These are phyloP conservation scores for Octodonta nipae DNA, from an alignment of 2,888 invertebrate genomes.

Conservation along the genomic window DNA sequence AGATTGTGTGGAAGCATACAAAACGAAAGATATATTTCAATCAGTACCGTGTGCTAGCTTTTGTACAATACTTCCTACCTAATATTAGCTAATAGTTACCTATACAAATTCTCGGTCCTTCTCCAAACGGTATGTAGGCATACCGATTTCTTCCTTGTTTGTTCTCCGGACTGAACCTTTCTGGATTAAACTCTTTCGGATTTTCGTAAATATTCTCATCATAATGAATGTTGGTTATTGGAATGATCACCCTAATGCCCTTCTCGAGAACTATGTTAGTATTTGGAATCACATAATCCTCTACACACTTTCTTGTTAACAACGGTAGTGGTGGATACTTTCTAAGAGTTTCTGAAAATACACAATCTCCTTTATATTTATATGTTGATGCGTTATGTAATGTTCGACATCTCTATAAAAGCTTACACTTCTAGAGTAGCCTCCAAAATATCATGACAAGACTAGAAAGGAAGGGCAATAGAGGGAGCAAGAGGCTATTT, in stretches of 20 bases:
- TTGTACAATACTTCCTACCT: too few species aligned
- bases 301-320: slow-evolving; percentile 13
- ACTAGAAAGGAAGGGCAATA: too few species aligned
- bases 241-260: slow-evolving; percentile 25
- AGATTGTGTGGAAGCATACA: too few species aligned
- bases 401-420: too few species aligned
- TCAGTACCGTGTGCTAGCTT: too few species aligned
- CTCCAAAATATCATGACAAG: too few species aligned
- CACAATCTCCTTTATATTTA: too few species aligned
- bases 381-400: too few species aligned
- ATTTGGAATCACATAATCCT: slow-evolving; percentile 22
- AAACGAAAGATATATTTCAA: too few species aligned
- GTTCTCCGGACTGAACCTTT: slow-evolving; percentile 11
- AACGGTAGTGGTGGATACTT: slow-evolving; percentile 24
- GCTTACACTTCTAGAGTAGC: too few species aligned
- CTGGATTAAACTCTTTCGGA: slow-evolving; percentile 13
- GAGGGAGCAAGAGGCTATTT: too few species aligned
- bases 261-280: slow-evolving; percentile 23
- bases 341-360: slow-evolving; percentile 29
- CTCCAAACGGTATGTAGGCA: slow-evolving; percentile 25
- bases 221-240: slow-evolving; percentile 16
- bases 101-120: slow-evolving; percentile 22
- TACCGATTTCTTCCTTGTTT: slow-evolving; percentile 6
- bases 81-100: too few species aligned
- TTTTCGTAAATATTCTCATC: slow-evolving; percentile 13